Percentiles rank a stretch among this genome's conserved stretches.
phyloP scores from a whole-genome alignment of 2,888 invertebrate species.

The Dilophus febrilis region DNA sequence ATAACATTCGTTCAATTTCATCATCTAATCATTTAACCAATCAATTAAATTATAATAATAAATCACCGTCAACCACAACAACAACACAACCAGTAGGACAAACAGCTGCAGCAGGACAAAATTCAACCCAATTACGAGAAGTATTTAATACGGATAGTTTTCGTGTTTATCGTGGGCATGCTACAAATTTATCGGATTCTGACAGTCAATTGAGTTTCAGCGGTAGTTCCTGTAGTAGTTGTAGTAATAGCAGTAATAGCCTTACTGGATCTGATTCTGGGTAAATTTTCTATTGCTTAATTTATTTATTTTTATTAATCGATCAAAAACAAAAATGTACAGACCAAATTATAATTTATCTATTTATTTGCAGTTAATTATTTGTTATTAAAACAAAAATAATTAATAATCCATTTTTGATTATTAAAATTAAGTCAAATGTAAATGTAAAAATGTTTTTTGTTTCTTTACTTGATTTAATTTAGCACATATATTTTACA shows the following conservation, averaged over 20 bases:
- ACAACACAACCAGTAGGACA: background rate
- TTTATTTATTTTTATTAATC: too few species aligned
- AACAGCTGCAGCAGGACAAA: too few species aligned
- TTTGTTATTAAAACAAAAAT: too few species aligned
- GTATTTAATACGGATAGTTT: slow-evolving; percentile 31
- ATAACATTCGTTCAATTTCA: slow-evolving; percentile 16
- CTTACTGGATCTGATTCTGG: slow-evolving; percentile 26
- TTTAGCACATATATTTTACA: too few species aligned
- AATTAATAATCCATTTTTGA: too few species aligned
- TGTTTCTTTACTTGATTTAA: too few species aligned
- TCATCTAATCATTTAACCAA: background rate
- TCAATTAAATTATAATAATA: background rate
- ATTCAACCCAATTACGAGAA: background rate
- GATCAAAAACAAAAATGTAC: too few species aligned
- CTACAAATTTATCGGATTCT: slow-evolving; percentile 26
- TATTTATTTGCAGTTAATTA: too few species aligned
- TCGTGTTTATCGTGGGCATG: slow-evolving; percentile 34
- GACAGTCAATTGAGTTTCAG: slow-evolving; percentile 22
- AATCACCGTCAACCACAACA: background rate
- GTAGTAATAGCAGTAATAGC: slow-evolving; percentile 26
- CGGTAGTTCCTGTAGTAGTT: slow-evolving; percentile 29
- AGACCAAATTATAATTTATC: too few species aligned
- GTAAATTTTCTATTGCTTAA: background rate
- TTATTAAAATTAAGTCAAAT: too few species aligned
- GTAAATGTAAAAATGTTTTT: too few species aligned